Conservation (phyloP, 23 tunicate genomes). For the Corella eumyota region DNA sequence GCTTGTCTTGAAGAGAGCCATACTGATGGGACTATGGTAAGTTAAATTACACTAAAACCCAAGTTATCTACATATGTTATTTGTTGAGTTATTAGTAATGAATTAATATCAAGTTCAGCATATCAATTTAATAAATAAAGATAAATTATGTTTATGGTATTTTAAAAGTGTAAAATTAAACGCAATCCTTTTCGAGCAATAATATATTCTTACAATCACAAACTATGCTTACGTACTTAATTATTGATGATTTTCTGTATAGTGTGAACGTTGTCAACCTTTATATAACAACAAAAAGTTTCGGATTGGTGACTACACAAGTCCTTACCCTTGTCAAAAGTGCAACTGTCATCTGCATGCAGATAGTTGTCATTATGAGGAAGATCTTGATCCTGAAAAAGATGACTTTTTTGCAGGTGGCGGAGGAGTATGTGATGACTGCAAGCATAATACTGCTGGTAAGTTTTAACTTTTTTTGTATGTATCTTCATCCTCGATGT, state of each 20-base stretch:
- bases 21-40: slow-evolving; percentile 83
- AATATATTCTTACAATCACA: too few relatives aligned
- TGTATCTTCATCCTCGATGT: too few relatives aligned
- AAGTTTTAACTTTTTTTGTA: neutral
- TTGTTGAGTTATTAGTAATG: too few relatives aligned
- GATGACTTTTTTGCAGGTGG: slow-evolving; percentile 62
- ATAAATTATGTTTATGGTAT: too few relatives aligned
- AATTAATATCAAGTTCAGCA: too few relatives aligned
- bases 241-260: too few relatives aligned
- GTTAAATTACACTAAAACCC: too few relatives aligned
- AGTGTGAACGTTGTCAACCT: slow-evolving; percentile 89
- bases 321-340: slow-evolving; percentile 41
- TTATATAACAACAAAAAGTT: slow-evolving; percentile 82
- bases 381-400: slow-evolving; percentile 27
- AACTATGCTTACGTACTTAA: too few relatives aligned
- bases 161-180: too few relatives aligned
- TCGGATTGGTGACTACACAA: slow-evolving; percentile 22
- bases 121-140: too few relatives aligned
- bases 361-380: slow-evolving; percentile 76
- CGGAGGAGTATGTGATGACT: slow-evolving; percentile 79
- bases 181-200: too few relatives aligned
- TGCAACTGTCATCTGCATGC: slow-evolving; percentile 83
- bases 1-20: slow-evolving; percentile 48
- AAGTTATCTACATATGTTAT: too few relatives aligned
- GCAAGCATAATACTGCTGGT: slow-evolving; percentile 77